A percentile compares a stretch with the other conserved stretches of the same genome.
Conservation (phyloP, 2,797 vertebrate genomes). For the Bothrops alternatus region DNA sequence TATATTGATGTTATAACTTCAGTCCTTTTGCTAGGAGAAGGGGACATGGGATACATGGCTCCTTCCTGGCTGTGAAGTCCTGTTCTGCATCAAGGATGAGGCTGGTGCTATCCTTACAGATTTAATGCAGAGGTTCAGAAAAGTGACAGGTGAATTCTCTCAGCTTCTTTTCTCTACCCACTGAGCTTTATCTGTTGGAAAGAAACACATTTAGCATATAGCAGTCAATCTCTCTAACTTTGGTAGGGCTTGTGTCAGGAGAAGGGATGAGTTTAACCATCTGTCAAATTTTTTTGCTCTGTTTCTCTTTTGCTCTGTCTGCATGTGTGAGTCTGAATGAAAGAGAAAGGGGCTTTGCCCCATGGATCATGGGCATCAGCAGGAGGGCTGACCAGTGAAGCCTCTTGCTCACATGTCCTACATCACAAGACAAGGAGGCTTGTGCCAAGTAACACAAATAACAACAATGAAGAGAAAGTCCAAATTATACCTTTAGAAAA, state of each 20-base stretch:
- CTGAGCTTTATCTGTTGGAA: neutral
- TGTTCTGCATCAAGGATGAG: neutral
- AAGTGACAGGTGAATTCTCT: neutral
- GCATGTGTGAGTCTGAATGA: neutral
- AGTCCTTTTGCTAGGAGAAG: neutral
- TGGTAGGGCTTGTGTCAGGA: neutral
- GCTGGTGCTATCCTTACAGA: neutral
- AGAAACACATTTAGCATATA: neutral
- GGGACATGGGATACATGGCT: neutral
- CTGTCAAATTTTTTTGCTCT: neutral
- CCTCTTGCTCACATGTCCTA: neutral
- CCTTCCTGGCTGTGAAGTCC: neutral
- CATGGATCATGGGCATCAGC: neutral
- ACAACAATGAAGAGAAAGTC: neutral
- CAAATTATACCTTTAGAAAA: neutral
- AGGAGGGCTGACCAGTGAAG: neutral
- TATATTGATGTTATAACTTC: neutral
- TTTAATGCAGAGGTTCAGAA: neutral
- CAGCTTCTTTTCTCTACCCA: neutral
- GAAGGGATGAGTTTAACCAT: neutral
- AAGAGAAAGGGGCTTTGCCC: neutral
- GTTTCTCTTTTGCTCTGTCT: neutral
- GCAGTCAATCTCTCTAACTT: neutral
- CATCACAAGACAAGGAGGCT: neutral
- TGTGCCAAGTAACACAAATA: neutral